Base-by-base conservation (phyloP, 2,888 invertebrate species). In the Danaus chrysippus region DNA sequence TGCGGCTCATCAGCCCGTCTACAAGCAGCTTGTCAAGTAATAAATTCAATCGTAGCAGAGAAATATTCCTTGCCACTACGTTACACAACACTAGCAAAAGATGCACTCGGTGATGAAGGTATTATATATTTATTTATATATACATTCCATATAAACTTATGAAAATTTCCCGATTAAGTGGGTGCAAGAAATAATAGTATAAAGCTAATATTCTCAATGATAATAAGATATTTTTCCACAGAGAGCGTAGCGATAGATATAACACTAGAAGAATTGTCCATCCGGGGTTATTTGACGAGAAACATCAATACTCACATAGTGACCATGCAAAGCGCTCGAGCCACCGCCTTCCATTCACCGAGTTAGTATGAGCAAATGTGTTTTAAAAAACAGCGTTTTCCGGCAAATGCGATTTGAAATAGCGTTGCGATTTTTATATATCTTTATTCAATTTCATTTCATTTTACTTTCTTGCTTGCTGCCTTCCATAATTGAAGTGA, bases 1-100 rank as follows among this genome's bases (percentile, higher is more conserved):
- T 93, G 93, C 64, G 93, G 93, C 0, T 94, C 95, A 0, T 92
- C 93, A 73, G 91, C 94, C 9, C 93, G 94, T 63, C 80, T 95
- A 62, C 86, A 93, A 73, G 87, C 93, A 0, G 92, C 93, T 0
- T 77, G 73, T 42, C 84, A 92, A 49, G 92, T 94, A 2, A 57
- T 73, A 0, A 1, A 44, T 3, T 84, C 87, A 12, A 59, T 86
- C 17, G 0, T 72, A 0, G 61, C 42, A 0, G 70, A 73, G 13
- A 70, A 65, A 0, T 42, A 67, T 0, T 77, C 84, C 0, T 0
- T 61, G 0, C n/a, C 76, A 10, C 73, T 93, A 1, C 71, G 79
- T 1, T 73, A 84, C 42, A 87, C 92, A 9, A 81, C 91, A 9
- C 76, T 93, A 0, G 77, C 86, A 1, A 71, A 68, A 0, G 92